Conservation (phyloP, 2,888 invertebrate species). For the Acronicta aceris region DNA sequence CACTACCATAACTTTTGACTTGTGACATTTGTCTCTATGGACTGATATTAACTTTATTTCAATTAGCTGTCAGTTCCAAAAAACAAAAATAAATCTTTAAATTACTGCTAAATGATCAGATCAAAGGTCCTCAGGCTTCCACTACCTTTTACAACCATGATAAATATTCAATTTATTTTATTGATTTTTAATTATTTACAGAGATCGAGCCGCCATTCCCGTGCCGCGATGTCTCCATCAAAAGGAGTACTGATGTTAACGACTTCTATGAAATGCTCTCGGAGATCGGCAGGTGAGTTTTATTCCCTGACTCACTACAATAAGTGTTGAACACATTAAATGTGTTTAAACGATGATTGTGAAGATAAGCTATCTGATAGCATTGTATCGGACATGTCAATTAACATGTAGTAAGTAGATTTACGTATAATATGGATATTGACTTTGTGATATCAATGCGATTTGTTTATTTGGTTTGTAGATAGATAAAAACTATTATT, state of each 20-base stretch:
- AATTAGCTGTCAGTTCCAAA: too few relatives aligned
- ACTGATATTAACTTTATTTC: too few relatives aligned
- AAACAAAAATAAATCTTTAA: too few relatives aligned
- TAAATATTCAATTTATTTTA: too few relatives aligned
- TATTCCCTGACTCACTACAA: slow-evolving; percentile 16
- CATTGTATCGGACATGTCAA: slow-evolving; percentile 18
- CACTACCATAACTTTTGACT: too few relatives aligned
- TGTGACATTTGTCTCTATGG: too few relatives aligned
- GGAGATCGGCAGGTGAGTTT: slow-evolving; percentile 96
- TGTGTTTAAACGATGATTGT: slow-evolving; percentile 37
- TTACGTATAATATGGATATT: slow-evolving; percentile 16
- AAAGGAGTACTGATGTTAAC: slow-evolving; percentile 95
- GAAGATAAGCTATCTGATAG: slow-evolving; percentile 40
- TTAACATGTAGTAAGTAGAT: slow-evolving; percentile 35
- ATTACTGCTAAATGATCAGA: too few relatives aligned
- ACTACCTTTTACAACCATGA: too few relatives aligned
- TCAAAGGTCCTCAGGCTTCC: too few relatives aligned
- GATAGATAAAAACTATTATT: not conserved
- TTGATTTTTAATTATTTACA: slow-evolving; percentile 80
- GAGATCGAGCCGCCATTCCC: slow-evolving; percentile 97
- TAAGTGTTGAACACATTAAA: slow-evolving; percentile 19
- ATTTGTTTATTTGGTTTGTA: slow-evolving; percentile 5
- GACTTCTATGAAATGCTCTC: slow-evolving; percentile 95
- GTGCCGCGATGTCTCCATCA: slow-evolving; percentile 95
- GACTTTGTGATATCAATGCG: slow-evolving; percentile 15